phyloP scores from a whole-genome alignment of 2,888 invertebrate species.

The Syrphus vitripennis region DNA sequence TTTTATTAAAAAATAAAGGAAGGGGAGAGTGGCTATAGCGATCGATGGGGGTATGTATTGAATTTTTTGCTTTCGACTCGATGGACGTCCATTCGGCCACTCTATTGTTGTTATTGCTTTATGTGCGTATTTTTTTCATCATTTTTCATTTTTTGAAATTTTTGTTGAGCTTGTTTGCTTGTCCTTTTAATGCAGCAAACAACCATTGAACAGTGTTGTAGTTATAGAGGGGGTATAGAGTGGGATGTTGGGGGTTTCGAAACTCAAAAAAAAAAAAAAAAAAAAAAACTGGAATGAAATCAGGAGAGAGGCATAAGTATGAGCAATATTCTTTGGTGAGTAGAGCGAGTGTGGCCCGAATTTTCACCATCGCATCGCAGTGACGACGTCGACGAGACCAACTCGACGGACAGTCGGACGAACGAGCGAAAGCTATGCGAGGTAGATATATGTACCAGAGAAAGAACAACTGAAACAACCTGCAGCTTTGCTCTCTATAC shows the following conservation, averaged over 20 bases:
- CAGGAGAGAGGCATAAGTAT: slow-evolving; percentile 50
- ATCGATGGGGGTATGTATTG: slow-evolving; percentile 50
- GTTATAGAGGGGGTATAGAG: neutral
- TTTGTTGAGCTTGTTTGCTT: slow-evolving; percentile 56
- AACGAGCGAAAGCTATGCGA: slow-evolving; percentile 50
- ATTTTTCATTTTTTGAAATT: slow-evolving; percentile 22
- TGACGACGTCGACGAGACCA: neutral
- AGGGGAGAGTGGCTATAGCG: slow-evolving; percentile 10
- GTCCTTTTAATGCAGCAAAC: slow-evolving; percentile 70
- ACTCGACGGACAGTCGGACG: neutral
- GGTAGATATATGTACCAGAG: slow-evolving; percentile 26
- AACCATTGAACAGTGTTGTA: slow-evolving; percentile 53
- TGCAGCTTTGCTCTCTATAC: slow-evolving; percentile 57
- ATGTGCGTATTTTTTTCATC: slow-evolving; percentile 10
- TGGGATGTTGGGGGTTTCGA: neutral
- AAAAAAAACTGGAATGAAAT: slow-evolving; percentile 29
- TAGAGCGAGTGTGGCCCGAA: slow-evolving; percentile 55
- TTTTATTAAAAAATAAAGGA: slow-evolving; percentile 12
- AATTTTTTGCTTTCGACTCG: slow-evolving; percentile 13
- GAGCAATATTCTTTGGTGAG: slow-evolving; percentile 59
- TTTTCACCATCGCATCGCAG: slow-evolving; percentile 22
- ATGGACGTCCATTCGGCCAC: slow-evolving; percentile 12
- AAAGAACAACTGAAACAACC: slow-evolving; percentile 63
- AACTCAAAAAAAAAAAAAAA: neutral
- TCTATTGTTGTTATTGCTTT: slow-evolving; percentile 55